Conservation (phyloP, 92 coral and sea anemone species). For the Meandrina meandrites region DNA sequence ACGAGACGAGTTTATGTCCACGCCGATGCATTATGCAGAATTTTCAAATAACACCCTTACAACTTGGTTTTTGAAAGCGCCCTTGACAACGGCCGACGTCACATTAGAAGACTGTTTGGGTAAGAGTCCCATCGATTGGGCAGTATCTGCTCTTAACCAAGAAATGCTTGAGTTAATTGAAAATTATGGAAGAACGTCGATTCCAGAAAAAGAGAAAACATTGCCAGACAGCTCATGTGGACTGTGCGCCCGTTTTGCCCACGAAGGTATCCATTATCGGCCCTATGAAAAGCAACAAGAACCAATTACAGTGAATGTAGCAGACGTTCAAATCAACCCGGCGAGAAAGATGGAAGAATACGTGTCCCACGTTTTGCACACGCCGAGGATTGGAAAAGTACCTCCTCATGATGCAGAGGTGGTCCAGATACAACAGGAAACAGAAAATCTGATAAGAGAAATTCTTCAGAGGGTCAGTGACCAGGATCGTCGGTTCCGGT, state of each 20-base stretch:
- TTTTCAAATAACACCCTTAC: constrained; percentile 31
- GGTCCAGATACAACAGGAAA: constrained; percentile 40
- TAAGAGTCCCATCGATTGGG: constrained; percentile 31
- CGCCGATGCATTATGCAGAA: constrained; percentile 58
- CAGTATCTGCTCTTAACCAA: constrained; percentile 37
- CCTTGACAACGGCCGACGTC: not conserved
- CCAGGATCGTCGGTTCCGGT: constrained; percentile 50
- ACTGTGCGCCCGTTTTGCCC: constrained; percentile 10
- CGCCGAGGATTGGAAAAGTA: constrained; percentile 53
- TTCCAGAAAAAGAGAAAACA: not conserved
- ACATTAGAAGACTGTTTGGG: constrained; percentile 32
- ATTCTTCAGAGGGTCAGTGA: constrained; percentile 40
- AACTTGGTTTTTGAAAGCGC: constrained; percentile 2
- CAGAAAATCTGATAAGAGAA: constrained; percentile 40
- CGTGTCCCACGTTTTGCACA: constrained; percentile 49
- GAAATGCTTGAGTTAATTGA: constrained; percentile 15
- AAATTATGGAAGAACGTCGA: not conserved
- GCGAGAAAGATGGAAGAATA: constrained; percentile 40
- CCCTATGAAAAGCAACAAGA: constrained; percentile 31
- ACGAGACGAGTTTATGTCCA: constrained; percentile 50
- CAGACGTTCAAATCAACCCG: constrained; percentile 36
- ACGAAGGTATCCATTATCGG: not conserved
- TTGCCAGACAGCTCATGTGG: constrained; percentile 21
- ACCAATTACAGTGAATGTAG: constrained; percentile 23
- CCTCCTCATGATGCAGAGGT: constrained; percentile 43